phyloP scores from a whole-genome alignment of 2,113 vertebrate genomes.

The Burhinus bistriatus region DNA sequence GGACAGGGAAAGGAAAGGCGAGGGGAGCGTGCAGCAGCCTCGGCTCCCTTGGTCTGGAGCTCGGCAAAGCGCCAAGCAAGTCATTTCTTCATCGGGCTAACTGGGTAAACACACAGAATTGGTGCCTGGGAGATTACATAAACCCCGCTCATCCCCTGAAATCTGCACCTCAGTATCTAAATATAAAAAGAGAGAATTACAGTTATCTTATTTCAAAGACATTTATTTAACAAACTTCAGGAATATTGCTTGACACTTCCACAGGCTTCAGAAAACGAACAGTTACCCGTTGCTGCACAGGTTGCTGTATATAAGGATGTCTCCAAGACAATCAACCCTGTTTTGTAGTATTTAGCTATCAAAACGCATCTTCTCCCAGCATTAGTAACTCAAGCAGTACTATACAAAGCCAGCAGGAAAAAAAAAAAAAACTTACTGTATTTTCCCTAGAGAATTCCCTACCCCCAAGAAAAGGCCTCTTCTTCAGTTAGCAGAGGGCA shows the following conservation, averaged over 20 bases:
- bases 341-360: background rate
- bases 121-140: background rate
- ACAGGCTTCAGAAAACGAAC: constrained; percentile 1
- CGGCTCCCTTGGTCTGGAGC: background rate
- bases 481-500: background rate
- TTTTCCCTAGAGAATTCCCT: background rate
- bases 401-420: background rate
- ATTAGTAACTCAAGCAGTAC: background rate
- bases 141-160: background rate
- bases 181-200: background rate
- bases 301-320: background rate
- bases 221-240: constrained; percentile 60
- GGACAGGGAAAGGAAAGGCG: background rate
- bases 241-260: background rate
- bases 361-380: background rate
- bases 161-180: background rate
- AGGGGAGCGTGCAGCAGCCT: fast-evolving
- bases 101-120: background rate
- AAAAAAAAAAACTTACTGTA: no score
- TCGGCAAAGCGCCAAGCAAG: background rate
- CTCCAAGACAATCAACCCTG: background rate
- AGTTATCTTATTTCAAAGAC: background rate
- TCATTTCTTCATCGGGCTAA: background rate
- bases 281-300: background rate
- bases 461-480: background rate